Conservation (phyloP, 1,140 invertebrate species). For the Oppia nitens region DNA sequence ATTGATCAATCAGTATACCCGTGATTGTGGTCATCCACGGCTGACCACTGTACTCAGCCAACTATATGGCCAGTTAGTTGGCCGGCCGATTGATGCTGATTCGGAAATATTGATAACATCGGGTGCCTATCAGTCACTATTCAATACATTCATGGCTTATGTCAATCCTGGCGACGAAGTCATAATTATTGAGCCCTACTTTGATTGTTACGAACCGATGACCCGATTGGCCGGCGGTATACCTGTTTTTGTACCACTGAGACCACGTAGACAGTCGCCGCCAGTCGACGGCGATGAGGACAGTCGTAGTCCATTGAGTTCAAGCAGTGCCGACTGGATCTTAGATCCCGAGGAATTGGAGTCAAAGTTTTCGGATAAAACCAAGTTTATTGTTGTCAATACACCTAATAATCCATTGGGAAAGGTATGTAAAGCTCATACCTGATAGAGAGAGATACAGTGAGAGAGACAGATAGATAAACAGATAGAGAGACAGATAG, state of each 20-base stretch:
- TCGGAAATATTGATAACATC: constrained; percentile 69
- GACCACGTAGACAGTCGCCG: constrained; percentile 40
- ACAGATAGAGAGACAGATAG: too few species aligned
- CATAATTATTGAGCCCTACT: constrained; percentile 94
- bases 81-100: constrained; percentile 51
- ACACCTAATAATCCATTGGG: constrained; percentile 88
- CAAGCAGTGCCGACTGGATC: constrained; percentile 65
- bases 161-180: constrained; percentile 64
- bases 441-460: constrained; percentile 23
- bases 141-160: constrained; percentile 61
- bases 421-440: constrained; percentile 48
- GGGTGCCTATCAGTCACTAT: constrained; percentile 80
- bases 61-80: constrained; percentile 62
- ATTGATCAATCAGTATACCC: constrained; percentile 69
- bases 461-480: too few species aligned
- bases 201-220: constrained; percentile 95
- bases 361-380: constrained; percentile 62
- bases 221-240: constrained; percentile 66
- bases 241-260: constrained; percentile 68
- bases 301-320: neutral
- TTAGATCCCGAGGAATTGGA: constrained; percentile 67
- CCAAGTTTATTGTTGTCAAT: constrained; percentile 86
- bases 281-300: constrained; percentile 18
- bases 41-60: constrained; percentile 65
- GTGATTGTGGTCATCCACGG: constrained; percentile 59